Evolutionary conservation across 2,113 vertebrate genomes (phyloP).

Genomic region (Dunckerocampus dactyliophorus): DNA sequence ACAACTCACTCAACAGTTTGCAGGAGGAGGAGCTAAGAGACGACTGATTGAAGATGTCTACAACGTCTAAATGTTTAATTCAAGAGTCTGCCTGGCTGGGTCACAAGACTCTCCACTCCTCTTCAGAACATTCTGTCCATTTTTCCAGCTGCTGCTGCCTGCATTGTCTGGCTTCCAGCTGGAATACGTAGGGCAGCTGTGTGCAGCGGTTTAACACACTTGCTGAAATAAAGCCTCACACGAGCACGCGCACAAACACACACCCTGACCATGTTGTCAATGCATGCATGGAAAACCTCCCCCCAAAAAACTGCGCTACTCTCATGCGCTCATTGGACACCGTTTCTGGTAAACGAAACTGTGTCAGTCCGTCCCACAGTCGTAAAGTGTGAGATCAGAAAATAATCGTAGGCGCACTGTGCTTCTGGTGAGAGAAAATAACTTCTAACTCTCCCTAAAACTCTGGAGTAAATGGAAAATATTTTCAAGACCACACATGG

Average conservation of each 20-base stretch:
- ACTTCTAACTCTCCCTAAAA: neutral
- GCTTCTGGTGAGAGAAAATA: slow-evolving; percentile 13
- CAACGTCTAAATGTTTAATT: slow-evolving; percentile 28
- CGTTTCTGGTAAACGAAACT: slow-evolving; percentile 32
- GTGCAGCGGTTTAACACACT: slow-evolving; percentile 51
- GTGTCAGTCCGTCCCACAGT: slow-evolving; percentile 11
- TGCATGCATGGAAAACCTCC: slow-evolving; percentile 17
- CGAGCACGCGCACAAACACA: slow-evolving; percentile 5
- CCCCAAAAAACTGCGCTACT: neutral
- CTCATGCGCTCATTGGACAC: slow-evolving; percentile 13
- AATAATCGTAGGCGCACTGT: slow-evolving; percentile 3
- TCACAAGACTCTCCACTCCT: slow-evolving; percentile 35
- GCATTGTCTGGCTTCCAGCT: slow-evolving; percentile 63
- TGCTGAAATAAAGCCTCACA: slow-evolving; percentile 17
- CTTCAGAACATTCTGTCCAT: slow-evolving; percentile 68
- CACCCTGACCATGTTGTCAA: slow-evolving; percentile 29
- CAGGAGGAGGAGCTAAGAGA: neutral
- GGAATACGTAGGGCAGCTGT: slow-evolving; percentile 57
- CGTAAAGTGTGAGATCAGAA: slow-evolving; percentile 19
- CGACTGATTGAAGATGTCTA: slow-evolving; percentile 28
- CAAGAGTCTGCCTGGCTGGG: slow-evolving; percentile 23
- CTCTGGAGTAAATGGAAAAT: neutral
- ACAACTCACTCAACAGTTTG: no score
- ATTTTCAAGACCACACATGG: no score
- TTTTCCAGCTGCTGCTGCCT: slow-evolving; percentile 66